Evolutionary conservation across 2,113 vertebrate genomes (phyloP).

Genomic region (Coryphaenoides rupestris): DNA sequence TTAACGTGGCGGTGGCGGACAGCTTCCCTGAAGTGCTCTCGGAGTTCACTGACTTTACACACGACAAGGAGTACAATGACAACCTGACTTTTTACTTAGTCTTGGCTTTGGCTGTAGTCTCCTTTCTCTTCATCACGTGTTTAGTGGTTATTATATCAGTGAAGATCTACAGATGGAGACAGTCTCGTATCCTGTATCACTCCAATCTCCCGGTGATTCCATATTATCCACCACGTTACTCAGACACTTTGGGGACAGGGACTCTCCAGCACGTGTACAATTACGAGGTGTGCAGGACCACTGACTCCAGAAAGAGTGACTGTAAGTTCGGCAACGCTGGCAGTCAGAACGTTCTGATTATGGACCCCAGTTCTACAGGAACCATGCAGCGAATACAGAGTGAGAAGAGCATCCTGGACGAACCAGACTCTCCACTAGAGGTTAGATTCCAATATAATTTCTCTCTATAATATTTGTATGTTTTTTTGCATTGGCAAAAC

Average conservation of each 20-base stretch:
- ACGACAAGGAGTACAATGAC: conserved; percentile 51
- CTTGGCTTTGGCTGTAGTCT: conserved; percentile 69
- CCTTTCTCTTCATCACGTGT: conserved; percentile 64
- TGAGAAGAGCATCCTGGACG: no score
- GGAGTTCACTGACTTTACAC: conserved; percentile 62
- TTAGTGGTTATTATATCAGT: conserved; percentile 71
- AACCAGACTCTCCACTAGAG: no score
- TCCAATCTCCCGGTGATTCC: conserved; percentile 52
- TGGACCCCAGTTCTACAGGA: no score
- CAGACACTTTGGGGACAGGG: conserved; percentile 46
- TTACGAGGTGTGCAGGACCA: no score
- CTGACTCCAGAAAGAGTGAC: no score
- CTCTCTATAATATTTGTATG: neutral
- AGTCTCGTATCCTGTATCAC: conserved; percentile 38
- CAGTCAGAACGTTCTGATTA: no score
- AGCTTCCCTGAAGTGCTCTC: conserved; percentile 72
- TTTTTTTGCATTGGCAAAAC: no score
- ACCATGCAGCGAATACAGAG: no score
- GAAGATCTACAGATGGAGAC: conserved; percentile 61
- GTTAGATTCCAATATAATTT: no score
- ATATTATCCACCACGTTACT: conserved; percentile 53
- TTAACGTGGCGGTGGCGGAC: conserved; percentile 68
- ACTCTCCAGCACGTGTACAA: no score
- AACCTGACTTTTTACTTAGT: conserved; percentile 67
- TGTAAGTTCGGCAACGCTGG: no score